These are phyloP conservation scores for Parelbella ahira DNA, from an alignment of 2,888 invertebrate species.

Conservation along the genomic window DNA sequence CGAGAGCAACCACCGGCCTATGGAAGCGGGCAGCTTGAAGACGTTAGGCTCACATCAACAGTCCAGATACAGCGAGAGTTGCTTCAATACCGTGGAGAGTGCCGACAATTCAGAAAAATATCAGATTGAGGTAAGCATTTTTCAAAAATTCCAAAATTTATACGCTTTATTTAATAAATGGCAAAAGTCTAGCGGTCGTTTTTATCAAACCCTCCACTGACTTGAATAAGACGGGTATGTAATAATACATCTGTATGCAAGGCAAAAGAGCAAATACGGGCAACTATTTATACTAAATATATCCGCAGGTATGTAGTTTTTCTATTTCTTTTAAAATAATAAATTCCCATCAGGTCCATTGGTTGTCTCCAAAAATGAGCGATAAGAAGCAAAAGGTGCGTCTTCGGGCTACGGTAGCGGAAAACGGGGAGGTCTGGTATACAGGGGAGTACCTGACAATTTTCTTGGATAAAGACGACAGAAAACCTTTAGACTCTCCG, in stretches of 20 bases:
- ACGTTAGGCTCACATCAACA: constrained; percentile 49
- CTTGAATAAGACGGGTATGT: too few species aligned
- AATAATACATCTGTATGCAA: too few species aligned
- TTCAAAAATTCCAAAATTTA: too few species aligned
- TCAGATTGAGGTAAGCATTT: constrained; percentile 50
- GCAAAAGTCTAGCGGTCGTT: too few species aligned
- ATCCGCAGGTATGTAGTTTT: too few species aligned
- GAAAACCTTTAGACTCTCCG: constrained; percentile 52
- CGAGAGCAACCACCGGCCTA: constrained; percentile 40
- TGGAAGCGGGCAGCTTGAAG: constrained; percentile 61
- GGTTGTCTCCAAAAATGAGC: constrained; percentile 61
- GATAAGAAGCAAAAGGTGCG: constrained; percentile 46
- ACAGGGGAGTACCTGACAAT: constrained; percentile 49
- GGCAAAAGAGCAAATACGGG: too few species aligned
- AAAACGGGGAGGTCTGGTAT: constrained; percentile 65
- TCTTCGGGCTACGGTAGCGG: constrained; percentile 66
- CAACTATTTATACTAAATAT: too few species aligned
- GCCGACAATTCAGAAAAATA: constrained; percentile 59
- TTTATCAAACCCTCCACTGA: too few species aligned
- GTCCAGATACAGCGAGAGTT: constrained; percentile 61
- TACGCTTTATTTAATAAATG: too few species aligned
- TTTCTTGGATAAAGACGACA: constrained; percentile 48
- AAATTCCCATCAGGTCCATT: constrained; percentile 52
- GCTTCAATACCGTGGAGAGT: constrained; percentile 62
- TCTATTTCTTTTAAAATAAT: too few species aligned